Evolutionary conservation across 2,797 vertebrate species (phyloP), one percentile per base, ranked within the genome.

Genomic region (Pogoniulus pusillus): DNA sequence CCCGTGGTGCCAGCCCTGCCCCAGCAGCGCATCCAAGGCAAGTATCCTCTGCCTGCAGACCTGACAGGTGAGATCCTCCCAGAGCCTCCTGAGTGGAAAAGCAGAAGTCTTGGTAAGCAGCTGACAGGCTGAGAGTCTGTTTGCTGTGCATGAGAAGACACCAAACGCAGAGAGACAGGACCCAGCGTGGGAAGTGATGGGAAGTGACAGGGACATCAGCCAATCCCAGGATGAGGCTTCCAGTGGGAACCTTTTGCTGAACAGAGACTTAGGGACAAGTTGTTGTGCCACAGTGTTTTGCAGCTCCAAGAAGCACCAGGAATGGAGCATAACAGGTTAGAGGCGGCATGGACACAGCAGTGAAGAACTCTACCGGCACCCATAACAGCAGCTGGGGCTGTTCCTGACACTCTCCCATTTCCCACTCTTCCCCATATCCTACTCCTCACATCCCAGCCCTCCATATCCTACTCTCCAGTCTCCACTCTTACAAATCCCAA

Each of bases 101-200:
- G 57, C 27, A 60, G 6, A 26, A 45, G 37, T 23, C 70, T 43
- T 3, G 1, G 1, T 7, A 37, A 54, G 41, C 39, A 10, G 6
- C 6, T 9, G 79, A 18, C 24, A 6, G 22, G 37, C 47, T 24
- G 78, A 39, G 34, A 29, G 66, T 3, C 62, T 10, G 47, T 11
- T 20, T 82, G 51, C 58, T 30, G 59, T 0, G 1, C 4, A 1
- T 4, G 58, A 77, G 45, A 23, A 68, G 51, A 63, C 81, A 69
- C 3, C 45, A 58, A 32, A 32, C 1, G 3, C 0, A 1, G 45
- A 35, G 51, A 58, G 29, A n/a, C 0, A 2, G 10, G 68, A 45
- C 4, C 22, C 6, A 29, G 66, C 0, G 0, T 3, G 15, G 53
- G 70, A 24, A 34, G 9, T 27, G 43, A 5, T 14, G 49, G 2